phyloP scores from a whole-genome alignment of 2,888 invertebrate genomes.

The Trachelus tabidus region DNA sequence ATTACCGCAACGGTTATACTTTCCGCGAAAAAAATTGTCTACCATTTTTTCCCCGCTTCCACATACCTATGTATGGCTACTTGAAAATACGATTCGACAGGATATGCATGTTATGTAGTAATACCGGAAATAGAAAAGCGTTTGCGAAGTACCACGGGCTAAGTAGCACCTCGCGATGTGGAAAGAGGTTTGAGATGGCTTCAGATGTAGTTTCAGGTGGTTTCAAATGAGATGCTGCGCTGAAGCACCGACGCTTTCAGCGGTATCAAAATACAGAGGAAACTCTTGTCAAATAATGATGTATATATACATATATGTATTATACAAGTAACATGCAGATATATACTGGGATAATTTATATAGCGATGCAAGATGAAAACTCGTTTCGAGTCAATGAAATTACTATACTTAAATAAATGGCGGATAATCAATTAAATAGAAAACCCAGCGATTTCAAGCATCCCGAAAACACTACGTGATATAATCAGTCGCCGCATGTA shows the following conservation, averaged over 20 bases:
- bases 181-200: background rate
- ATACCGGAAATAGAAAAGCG: background rate
- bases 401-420: slow-evolving; percentile 50
- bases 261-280: background rate
- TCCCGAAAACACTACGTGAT: slow-evolving; percentile 11
- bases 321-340: background rate
- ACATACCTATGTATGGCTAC: background rate
- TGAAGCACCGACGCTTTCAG: background rate
- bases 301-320: background rate
- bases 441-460: background rate
- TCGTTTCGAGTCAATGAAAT: slow-evolving; percentile 40
- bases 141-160: background rate
- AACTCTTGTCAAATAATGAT: background rate
- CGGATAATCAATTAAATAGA: slow-evolving; percentile 50
- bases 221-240: background rate
- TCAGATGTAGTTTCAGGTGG: background rate
- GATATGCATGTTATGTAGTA: background rate
- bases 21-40: background rate
- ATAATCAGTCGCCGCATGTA: slow-evolving; percentile 15
- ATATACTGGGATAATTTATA: background rate
- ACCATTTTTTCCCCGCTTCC: background rate
- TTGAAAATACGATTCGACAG: too few species aligned
- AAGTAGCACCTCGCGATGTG: background rate
- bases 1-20: background rate
- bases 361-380: background rate